Evolutionary conservation across 1,140 invertebrate species (phyloP).

Genomic region (Drosophila ficusphila): DNA sequence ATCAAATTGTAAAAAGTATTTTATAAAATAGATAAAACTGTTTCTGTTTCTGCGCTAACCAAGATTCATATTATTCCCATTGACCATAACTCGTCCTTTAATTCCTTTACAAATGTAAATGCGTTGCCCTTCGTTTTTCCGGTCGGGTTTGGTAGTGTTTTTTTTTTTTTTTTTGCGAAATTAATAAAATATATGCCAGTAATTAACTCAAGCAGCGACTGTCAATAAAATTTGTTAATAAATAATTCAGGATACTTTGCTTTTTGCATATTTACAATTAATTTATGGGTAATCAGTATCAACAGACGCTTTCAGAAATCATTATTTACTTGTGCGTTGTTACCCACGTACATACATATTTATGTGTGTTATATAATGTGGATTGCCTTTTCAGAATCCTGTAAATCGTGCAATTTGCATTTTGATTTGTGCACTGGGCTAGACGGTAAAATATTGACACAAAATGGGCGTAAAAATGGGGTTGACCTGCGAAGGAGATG

Average conservation of each 20-base stretch:
- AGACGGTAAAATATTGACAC: slow-evolving; percentile 52
- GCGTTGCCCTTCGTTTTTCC: slow-evolving; percentile 3
- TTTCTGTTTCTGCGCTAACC: no score
- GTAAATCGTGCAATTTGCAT: slow-evolving; percentile 72
- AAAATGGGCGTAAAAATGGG: neutral
- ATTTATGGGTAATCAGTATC: slow-evolving; percentile 81
- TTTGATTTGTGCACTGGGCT: slow-evolving; percentile 69
- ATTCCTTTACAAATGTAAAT: neutral
- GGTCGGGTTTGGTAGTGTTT: slow-evolving; percentile 2
- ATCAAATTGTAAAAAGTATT: no score
- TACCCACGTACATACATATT: slow-evolving; percentile 2
- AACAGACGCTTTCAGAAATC: slow-evolving; percentile 80
- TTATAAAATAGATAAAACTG: no score
- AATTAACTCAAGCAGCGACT: slow-evolving; percentile 83
- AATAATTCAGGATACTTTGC: slow-evolving; percentile 82
- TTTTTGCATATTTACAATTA: slow-evolving; percentile 82
- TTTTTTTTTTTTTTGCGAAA: slow-evolving; percentile 58
- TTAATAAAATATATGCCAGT: slow-evolving; percentile 83
- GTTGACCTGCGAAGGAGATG: neutral
- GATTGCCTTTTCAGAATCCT: slow-evolving; percentile 48
- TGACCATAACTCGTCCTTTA: neutral
- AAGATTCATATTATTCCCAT: neutral
- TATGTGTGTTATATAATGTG: slow-evolving; percentile 17
- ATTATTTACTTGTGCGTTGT: slow-evolving; percentile 63
- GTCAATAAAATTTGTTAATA: slow-evolving; percentile 83